These are phyloP conservation scores for Acyrthosiphon pisum DNA, from an alignment of 1,140 invertebrate genomes.

Conservation along the genomic window DNA sequence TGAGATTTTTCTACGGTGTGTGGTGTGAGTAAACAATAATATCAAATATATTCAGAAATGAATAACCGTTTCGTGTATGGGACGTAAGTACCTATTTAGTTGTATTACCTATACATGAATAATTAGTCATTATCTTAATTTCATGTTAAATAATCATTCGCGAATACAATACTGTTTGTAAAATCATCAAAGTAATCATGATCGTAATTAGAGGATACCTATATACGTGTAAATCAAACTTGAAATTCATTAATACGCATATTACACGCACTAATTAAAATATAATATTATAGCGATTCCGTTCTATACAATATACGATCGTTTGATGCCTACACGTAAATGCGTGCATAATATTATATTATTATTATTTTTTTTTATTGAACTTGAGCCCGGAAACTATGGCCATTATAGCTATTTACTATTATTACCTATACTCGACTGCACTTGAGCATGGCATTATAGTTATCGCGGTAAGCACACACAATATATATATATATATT, in stretches of 20 bases:
- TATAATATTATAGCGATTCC: background rate
- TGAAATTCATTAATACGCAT: background rate
- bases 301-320: background rate
- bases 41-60: no score
- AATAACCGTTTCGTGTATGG: background rate
- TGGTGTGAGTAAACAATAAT: background rate
- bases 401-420: background rate
- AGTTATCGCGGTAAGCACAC: background rate
- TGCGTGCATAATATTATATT: no score
- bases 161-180: background rate
- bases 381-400: no score
- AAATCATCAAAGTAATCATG: background rate
- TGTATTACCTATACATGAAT: background rate
- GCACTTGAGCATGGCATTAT: background rate
- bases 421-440: background rate
- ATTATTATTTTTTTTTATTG: no score
- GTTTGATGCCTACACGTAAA: background rate
- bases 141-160: background rate
- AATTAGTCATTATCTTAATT: background rate
- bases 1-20: background rate
- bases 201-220: background rate
- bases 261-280: background rate
- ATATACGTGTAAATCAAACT: background rate
- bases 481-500: background rate
- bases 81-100: no score